Percentiles rank a stretch among this genome's conserved stretches.
Conservation (phyloP, 2,113 vertebrate species). For the Pterocles gutturalis region DNA sequence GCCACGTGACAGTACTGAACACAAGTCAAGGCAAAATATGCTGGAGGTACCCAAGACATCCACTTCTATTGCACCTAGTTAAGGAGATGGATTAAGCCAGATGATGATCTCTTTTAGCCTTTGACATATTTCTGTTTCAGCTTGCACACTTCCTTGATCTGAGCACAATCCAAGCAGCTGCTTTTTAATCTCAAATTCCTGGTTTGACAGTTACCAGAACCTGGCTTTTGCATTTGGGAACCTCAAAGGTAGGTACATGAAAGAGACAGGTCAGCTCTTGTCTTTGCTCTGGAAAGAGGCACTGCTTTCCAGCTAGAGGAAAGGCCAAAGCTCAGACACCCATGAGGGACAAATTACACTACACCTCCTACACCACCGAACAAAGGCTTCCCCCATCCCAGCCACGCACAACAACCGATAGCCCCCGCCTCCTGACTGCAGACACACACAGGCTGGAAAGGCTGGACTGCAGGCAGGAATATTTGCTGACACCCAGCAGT, state of each 20-base stretch:
- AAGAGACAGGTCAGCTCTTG: background rate
- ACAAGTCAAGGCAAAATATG: background rate
- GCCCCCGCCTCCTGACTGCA: background rate
- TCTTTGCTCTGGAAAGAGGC: background rate
- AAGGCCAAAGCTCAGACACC: background rate
- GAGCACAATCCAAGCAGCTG: background rate
- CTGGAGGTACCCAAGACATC: accelerated
- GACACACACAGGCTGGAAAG: accelerated
- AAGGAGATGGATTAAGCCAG: background rate
- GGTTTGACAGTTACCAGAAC: background rate
- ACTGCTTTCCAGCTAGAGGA: background rate
- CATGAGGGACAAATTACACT: background rate
- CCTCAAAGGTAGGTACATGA: accelerated
- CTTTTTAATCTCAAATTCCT: background rate
- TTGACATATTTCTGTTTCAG: background rate
- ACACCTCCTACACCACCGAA: background rate
- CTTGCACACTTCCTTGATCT: background rate
- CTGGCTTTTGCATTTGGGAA: accelerated
- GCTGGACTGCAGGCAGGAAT: background rate
- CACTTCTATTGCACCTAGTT: background rate
- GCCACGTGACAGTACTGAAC: background rate
- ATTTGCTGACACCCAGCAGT: constrained; percentile 9
- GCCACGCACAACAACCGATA: accelerated
- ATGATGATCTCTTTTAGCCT: background rate
- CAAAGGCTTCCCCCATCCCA: background rate